Conservation (phyloP, 2,888 invertebrate species). For the Spilarctia lutea region DNA sequence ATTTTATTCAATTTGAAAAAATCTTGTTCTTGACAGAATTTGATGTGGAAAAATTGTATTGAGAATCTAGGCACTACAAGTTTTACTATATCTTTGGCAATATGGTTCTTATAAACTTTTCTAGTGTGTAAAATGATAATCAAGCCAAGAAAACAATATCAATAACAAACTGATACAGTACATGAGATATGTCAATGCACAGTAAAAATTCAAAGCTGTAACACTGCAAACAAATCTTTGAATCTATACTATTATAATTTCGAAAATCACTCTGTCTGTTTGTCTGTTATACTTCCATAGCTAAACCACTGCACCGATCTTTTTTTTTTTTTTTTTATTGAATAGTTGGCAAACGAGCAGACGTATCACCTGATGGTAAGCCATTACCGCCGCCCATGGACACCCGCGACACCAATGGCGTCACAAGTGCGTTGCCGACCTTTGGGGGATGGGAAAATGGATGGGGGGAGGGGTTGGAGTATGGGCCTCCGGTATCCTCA, state of each 20-base stretch:
- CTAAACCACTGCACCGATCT: too few relatives aligned
- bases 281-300: too few relatives aligned
- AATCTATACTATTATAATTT: neutral
- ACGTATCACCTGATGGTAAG: too few relatives aligned
- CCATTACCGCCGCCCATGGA: too few relatives aligned
- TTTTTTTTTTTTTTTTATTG: too few relatives aligned
- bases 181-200: neutral
- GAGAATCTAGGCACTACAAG: neutral
- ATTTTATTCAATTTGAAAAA: neutral
- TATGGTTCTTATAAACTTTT: neutral
- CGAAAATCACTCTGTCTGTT: neutral
- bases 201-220: neutral
- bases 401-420: too few relatives aligned
- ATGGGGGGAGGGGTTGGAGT: too few relatives aligned
- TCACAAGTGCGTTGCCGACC: too few relatives aligned
- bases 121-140: neutral
- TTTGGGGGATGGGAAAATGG: too few relatives aligned
- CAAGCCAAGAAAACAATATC: neutral
- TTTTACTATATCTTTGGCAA: neutral
- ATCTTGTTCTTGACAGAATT: neutral
- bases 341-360: too few relatives aligned
- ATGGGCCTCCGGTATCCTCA: too few relatives aligned
- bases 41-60: neutral
- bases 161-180: neutral
- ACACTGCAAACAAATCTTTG: too few relatives aligned